phyloP scores from a whole-genome alignment of 1,140 invertebrate genomes.

The Chironomus striatipennis region DNA sequence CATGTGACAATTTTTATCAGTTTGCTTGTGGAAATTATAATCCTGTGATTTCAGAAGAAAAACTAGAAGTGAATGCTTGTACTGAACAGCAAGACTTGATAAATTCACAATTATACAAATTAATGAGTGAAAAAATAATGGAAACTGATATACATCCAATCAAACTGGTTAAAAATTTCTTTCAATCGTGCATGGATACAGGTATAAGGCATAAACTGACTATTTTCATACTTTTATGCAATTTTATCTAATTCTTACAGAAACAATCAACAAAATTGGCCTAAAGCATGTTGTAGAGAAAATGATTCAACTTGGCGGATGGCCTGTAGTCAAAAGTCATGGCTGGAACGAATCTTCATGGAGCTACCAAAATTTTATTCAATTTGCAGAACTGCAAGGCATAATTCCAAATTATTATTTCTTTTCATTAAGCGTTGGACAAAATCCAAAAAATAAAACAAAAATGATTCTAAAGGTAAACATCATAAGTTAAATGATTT shows the following conservation, averaged over 20 bases:
- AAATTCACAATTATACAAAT: slow-evolving; percentile 25
- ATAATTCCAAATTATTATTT: background rate
- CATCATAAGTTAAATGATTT: no score
- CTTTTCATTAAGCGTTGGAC: slow-evolving; percentile 35
- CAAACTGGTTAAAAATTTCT: slow-evolving; percentile 25
- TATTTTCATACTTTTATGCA: no score
- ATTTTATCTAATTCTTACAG: no score
- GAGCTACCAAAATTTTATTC: slow-evolving; percentile 16
- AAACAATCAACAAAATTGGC: background rate
- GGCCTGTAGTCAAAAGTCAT: slow-evolving; percentile 25
- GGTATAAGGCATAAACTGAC: no score
- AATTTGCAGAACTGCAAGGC: background rate
- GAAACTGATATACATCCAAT: slow-evolving; percentile 26
- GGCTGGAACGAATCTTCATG: background rate
- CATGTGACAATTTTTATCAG: slow-evolving; percentile 16
- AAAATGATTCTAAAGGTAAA: no score
- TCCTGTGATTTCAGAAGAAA: background rate
- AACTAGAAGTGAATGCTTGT: background rate
- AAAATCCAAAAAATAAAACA: no score
- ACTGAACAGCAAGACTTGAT: slow-evolving; percentile 24
- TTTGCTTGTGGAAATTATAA: slow-evolving; percentile 21
- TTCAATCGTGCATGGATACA: background rate
- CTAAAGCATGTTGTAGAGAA: slow-evolving; percentile 24
- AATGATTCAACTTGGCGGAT: background rate
- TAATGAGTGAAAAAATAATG: slow-evolving; percentile 24